phyloP scores from a whole-genome alignment of 2,797 vertebrate species.

The Tokudaia muenninki region DNA sequence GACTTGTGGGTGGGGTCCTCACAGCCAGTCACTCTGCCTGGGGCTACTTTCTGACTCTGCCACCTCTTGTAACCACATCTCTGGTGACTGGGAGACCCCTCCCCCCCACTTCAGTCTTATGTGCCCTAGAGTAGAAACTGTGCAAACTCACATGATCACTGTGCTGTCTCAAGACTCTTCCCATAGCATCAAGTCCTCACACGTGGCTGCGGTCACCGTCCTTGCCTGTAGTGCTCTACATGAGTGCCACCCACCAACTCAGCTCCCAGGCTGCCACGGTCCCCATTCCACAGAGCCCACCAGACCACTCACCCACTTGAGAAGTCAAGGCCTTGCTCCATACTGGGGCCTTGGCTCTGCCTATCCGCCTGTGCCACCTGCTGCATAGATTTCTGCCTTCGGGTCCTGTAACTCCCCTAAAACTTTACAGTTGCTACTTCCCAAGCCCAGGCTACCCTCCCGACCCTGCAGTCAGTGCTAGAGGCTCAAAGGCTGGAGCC shows the following conservation, averaged over 20 bases:
- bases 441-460: too few relatives aligned
- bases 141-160: background rate
- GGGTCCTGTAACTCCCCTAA: background rate
- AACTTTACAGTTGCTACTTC: background rate
- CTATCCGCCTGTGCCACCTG: rapidly evolving
- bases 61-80: background rate
- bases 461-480: background rate
- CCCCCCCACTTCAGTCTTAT: background rate
- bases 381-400: background rate
- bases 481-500: background rate
- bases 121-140: background rate
- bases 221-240: rapidly evolving
- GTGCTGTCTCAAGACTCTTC: background rate
- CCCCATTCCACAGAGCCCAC: background rate
- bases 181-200: too few relatives aligned
- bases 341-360: background rate
- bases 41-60: background rate
- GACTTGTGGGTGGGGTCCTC: rapidly evolving
- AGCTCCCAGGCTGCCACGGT: background rate
- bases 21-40: background rate
- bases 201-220: background rate
- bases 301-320: rapidly evolving
- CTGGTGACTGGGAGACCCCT: background rate
- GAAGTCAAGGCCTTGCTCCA: background rate
- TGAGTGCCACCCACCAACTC: rapidly evolving